Percentiles rank a stretch among this genome's conserved stretches.
These are phyloP conservation scores for Polyommatus icarus DNA, from an alignment of 2,888 invertebrate species.

Conservation along the genomic window DNA sequence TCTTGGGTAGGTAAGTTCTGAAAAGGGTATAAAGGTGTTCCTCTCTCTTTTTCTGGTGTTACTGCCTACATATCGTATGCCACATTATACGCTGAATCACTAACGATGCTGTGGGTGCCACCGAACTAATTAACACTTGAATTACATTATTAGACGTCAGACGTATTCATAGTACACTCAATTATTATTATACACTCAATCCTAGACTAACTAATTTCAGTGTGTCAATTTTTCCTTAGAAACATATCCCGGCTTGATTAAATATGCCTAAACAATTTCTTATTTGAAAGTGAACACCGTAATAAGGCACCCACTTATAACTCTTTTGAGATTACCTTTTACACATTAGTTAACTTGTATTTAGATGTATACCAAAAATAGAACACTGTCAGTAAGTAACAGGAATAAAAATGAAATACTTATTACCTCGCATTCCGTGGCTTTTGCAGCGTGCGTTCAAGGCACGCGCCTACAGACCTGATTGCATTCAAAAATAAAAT, in stretches of 20 bases:
- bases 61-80: not conserved
- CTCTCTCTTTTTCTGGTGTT: not conserved
- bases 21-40: not conserved
- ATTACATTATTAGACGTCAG: not conserved
- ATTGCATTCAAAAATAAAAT: constrained; percentile 21
- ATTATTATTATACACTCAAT: no score
- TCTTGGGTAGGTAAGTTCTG: not conserved
- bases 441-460: constrained; percentile 16
- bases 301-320: no score
- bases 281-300: no score
- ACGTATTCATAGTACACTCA: not conserved
- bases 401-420: not conserved
- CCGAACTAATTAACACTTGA: not conserved
- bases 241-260: no score
- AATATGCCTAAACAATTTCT: no score
- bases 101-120: not conserved
- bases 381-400: not conserved
- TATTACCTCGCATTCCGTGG: not conserved
- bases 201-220: no score
- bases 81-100: not conserved
- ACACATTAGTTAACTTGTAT: no score
- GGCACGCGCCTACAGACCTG: constrained; percentile 2
- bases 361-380: not conserved
- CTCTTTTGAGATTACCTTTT: no score
- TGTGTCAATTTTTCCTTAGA: no score